Conservation (phyloP, 2,113 vertebrate species). For the Notothenia rossii region DNA sequence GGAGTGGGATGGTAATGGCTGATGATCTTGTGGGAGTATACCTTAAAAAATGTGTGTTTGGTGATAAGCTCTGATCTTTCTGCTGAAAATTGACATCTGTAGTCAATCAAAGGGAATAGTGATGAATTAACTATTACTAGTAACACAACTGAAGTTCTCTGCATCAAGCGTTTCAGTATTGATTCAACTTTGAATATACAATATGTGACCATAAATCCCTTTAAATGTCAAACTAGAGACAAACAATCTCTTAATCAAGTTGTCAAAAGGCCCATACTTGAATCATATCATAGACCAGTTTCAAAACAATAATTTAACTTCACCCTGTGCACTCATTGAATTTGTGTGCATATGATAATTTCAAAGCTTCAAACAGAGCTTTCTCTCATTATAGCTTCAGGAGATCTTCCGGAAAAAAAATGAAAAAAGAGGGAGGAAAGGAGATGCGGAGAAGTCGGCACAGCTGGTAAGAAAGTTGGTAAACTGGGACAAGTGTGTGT, state of each 20-base stretch:
- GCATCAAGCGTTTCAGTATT: too few relatives aligned
- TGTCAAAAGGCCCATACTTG: too few relatives aligned
- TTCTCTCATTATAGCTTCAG: slow-evolving; percentile 88
- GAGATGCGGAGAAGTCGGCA: slow-evolving; percentile 94
- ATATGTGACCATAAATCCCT: too few relatives aligned
- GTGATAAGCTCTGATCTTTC: neutral
- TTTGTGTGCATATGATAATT: slow-evolving; percentile 3
- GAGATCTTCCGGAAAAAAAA: slow-evolving; percentile 99
- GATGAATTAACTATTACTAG: too few relatives aligned
- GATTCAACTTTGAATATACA: too few relatives aligned
- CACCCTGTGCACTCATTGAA: slow-evolving; percentile 20
- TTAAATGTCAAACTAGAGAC: too few relatives aligned
- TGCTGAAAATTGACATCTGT: slow-evolving; percentile 1
- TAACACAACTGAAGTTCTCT: too few relatives aligned
- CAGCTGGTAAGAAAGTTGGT: slow-evolving; percentile 89
- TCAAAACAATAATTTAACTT: too few relatives aligned
- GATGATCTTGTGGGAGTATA: slow-evolving; percentile 32
- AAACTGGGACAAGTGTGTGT: neutral
- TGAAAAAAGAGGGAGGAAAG: slow-evolving; percentile 94
- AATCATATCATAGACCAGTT: too few relatives aligned
- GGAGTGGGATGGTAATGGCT: slow-evolving; percentile 38
- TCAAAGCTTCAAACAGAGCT: slow-evolving; percentile 29
- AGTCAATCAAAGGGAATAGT: slow-evolving; percentile 15
- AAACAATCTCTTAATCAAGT: too few relatives aligned
- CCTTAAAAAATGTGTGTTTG: neutral